Evolutionary conservation across 2,797 vertebrate species (phyloP).

Genomic region (Apodemus agrarius): DNA sequence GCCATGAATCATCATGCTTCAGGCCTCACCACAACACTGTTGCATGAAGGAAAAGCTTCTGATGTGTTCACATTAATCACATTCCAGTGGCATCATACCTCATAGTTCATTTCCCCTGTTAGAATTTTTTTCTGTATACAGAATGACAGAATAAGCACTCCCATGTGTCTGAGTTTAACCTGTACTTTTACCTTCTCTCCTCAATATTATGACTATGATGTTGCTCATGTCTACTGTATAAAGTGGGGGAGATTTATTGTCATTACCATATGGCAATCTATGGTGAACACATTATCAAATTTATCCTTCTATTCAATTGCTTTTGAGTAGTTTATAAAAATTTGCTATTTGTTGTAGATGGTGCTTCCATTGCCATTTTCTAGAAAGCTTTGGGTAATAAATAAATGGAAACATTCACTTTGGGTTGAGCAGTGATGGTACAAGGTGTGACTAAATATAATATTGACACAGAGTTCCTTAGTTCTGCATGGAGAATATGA

Average conservation of each 20-base stretch:
- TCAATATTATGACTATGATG: neutral
- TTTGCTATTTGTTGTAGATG: neutral
- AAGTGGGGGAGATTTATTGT: neutral
- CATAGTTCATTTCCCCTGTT: neutral
- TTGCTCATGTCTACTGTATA: rapidly evolving
- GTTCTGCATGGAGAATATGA: neutral
- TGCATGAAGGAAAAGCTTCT: no score
- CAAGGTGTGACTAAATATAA: neutral
- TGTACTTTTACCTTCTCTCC: neutral
- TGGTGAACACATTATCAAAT: neutral
- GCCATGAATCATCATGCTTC: no score
- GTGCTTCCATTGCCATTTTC: neutral
- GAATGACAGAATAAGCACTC: neutral
- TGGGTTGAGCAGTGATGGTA: neutral
- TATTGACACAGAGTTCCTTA: neutral
- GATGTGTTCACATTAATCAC: neutral
- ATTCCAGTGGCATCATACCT: neutral
- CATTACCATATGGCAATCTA: neutral
- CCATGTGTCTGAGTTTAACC: neutral
- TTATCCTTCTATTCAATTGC: neutral
- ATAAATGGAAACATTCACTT: neutral
- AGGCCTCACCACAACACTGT: no score
- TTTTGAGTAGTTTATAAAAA: neutral
- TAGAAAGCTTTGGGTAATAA: neutral
- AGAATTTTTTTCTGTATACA: neutral